Conservation (phyloP, 1,140 invertebrate species). For the Calycopis cecrops region DNA sequence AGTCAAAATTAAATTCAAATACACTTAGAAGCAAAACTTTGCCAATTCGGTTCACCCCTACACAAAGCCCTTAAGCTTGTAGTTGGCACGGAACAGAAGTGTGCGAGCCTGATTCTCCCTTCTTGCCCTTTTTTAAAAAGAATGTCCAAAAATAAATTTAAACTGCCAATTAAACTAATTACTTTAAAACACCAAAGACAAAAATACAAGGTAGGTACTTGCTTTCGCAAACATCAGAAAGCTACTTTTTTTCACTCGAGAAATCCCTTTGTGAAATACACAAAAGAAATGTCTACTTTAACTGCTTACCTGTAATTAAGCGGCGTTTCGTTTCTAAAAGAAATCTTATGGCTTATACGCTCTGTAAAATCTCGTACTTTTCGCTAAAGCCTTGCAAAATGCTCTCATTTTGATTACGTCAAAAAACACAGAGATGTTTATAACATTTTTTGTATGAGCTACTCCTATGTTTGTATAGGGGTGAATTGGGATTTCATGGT, state of each 20-base stretch:
- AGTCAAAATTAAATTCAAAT: too few species aligned
- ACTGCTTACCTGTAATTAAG: slow-evolving; percentile 9
- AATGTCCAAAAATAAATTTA: too few species aligned
- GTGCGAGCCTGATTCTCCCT: too few species aligned
- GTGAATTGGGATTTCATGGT: too few species aligned
- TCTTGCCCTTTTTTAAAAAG: too few species aligned
- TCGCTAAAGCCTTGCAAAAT: neutral
- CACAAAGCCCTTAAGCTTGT: too few species aligned
- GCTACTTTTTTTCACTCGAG: neutral
- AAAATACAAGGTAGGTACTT: neutral
- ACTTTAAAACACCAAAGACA: neutral
- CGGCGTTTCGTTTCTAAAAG: slow-evolving; percentile 6
- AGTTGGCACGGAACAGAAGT: too few species aligned
- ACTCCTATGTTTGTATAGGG: too few species aligned
- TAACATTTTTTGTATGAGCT: too few species aligned
- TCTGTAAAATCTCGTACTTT: neutral
- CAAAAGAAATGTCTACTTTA: slow-evolving; percentile 7
- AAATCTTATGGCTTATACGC: neutral
- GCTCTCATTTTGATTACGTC: neutral
- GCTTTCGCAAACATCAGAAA: slow-evolving; percentile 6
- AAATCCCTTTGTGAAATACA: slow-evolving; percentile 5
- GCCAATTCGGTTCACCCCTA: too few species aligned
- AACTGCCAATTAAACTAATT: neutral
- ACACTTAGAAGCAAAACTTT: too few species aligned
- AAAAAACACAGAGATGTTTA: too few species aligned